phyloP scores from a whole-genome alignment of 2,113 vertebrate genomes.

The Climacteris rufus region DNA sequence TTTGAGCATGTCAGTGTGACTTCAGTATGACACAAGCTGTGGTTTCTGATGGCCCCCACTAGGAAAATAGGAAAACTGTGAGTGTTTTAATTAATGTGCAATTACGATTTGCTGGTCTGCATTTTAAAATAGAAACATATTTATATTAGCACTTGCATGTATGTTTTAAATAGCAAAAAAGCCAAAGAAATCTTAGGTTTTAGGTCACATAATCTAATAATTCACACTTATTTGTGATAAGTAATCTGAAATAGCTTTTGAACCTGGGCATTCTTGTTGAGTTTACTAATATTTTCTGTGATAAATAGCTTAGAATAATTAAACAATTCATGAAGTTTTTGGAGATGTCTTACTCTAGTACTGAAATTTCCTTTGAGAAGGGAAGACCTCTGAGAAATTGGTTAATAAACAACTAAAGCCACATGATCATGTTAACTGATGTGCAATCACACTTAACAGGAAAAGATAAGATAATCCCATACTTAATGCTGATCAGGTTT shows the following conservation, averaged over 20 bases:
- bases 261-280: not conserved
- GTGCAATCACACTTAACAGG: not conserved
- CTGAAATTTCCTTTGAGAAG: not conserved
- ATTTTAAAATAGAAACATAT: conserved; percentile 40
- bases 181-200: not conserved
- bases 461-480: not conserved
- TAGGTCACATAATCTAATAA: not conserved
- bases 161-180: conserved; percentile 39
- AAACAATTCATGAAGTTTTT: not conserved
- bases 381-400: not conserved
- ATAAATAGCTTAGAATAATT: not conserved
- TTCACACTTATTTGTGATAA: not conserved
- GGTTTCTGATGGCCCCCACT: not conserved
- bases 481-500: not conserved
- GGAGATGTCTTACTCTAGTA: not conserved
- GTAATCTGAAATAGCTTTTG: not conserved
- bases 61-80: not conserved
- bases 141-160: not conserved
- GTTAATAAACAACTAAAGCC: not conserved
- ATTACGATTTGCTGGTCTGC: not conserved
- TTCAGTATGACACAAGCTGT: not conserved
- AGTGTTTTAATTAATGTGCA: not conserved
- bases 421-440: not conserved
- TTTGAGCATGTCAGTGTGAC: not conserved
- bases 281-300: not conserved